Base-by-base conservation (phyloP, 2,113 vertebrate species). In the Poecilia latipinna region DNA sequence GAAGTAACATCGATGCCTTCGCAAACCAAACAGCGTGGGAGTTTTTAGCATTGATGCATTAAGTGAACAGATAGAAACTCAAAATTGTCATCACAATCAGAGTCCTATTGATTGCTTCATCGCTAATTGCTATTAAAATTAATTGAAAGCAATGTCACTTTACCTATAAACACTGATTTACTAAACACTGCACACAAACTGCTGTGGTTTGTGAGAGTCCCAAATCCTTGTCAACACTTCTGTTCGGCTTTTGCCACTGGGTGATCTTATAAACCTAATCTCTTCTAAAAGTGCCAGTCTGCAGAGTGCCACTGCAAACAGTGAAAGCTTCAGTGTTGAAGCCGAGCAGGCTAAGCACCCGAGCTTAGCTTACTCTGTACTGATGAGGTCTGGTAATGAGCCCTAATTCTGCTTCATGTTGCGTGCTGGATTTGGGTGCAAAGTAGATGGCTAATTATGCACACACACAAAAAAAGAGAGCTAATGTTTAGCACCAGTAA, bases 231-330 rank as follows among this genome's bases (percentile, higher is more conserved):
- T 73, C 75, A 78, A 77, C 82, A 73, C 79, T 86, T 80, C 42
- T 81, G 82, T 86, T 86, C 67, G 75, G 76, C 76, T 82, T 87
- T 90, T 80, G 75, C 76, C 80, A 81, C 75, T 80, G 61, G 60
- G 29, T 85, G 81, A 75, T 81, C 70, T 75, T 77, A 83, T 78
- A 71, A 66, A 83, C 44, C 28, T 88, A 87, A 91, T 89, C 85
- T 83, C 74, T 82, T 72, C 75, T 63, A 60, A 80, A 90, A 88
- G 76, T 82, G 73, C 76, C 70, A 69, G 78, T 51, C 68, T 65
- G 79, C 77, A 87, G 65, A 74, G 69, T 42, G 68, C 51, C 44
- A 88, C 71, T 74, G 74, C 4, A 29, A 79, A 68, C 76, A 81
- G 69, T 51, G 67, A 90, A 85, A 77, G 70, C 73, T 81, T 82